These are phyloP conservation scores for Rhyacophila evoluta DNA, from an alignment of 2,888 invertebrate genomes.

Conservation along the genomic window DNA sequence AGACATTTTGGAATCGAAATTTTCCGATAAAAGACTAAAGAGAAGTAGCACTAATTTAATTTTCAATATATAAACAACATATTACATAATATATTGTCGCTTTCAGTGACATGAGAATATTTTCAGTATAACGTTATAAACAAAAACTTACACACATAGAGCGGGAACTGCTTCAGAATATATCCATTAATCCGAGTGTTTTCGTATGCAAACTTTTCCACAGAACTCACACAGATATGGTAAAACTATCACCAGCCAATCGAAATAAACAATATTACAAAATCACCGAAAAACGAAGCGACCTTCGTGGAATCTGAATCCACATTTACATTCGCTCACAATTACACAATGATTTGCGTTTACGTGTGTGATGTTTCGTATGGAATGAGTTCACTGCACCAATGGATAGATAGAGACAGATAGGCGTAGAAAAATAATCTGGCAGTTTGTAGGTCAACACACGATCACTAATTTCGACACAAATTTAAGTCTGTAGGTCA, in stretches of 20 bases:
- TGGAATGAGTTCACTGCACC: neutral
- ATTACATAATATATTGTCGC: too few relatives aligned
- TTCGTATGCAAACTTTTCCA: neutral
- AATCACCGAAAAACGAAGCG: neutral
- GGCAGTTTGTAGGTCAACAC: constrained; percentile 6
- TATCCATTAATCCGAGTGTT: neutral
- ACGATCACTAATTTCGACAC: neutral
- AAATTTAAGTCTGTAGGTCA: constrained; percentile 8
- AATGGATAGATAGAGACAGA: neutral
- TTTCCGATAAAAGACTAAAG: too few relatives aligned
- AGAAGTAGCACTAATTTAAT: too few relatives aligned
- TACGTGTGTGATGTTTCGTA: neutral
- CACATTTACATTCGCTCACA: neutral
- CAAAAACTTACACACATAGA: constrained; percentile 29
- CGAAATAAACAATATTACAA: neutral
- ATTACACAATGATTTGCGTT: constrained; percentile 12
- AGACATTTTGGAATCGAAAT: too few relatives aligned
- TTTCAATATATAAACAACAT: too few relatives aligned
- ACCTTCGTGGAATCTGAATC: neutral
- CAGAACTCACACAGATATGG: neutral
- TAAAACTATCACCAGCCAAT: neutral
- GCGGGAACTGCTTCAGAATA: neutral
- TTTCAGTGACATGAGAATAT: too few relatives aligned
- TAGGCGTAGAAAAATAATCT: neutral
- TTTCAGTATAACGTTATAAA: too few relatives aligned